phyloP scores from a whole-genome alignment of 2,797 vertebrate genomes.

The Rhinella marina region DNA sequence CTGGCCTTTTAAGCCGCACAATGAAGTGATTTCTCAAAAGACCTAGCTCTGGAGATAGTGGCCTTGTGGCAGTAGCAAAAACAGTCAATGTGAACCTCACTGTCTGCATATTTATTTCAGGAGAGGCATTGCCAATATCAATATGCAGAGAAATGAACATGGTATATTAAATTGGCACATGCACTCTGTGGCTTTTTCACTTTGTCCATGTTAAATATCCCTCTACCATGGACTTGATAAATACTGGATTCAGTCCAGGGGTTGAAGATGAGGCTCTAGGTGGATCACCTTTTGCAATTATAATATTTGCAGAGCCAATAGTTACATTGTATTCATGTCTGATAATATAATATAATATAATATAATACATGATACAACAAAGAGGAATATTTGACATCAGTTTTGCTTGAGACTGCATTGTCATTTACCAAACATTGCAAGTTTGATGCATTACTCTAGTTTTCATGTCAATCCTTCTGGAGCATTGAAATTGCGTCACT shows the following conservation, averaged over 20 bases:
- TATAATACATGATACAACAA: neutral
- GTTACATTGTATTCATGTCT: neutral
- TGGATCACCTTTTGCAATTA: conserved; percentile 1
- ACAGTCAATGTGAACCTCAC: conserved; percentile 48
- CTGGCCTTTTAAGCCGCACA: conserved; percentile 23
- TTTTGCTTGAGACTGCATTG: too few relatives aligned
- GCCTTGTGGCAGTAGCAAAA: neutral
- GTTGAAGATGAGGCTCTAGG: conserved; percentile 8
- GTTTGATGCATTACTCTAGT: too few relatives aligned
- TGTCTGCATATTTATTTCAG: conserved; percentile 37
- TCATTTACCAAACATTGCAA: too few relatives aligned
- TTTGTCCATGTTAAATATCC: conserved; percentile 48
- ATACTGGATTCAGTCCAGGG: neutral
- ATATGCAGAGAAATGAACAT: conserved; percentile 45
- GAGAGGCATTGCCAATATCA: conserved; percentile 56
- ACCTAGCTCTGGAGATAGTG: neutral
- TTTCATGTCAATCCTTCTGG: too few relatives aligned
- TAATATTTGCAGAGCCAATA: neutral
- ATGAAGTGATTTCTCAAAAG: conserved; percentile 55
- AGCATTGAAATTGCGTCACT: too few relatives aligned
- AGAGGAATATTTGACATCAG: too few relatives aligned
- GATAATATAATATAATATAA: neutral
- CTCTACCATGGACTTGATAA: conserved; percentile 3
- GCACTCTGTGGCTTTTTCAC: conserved; percentile 24
- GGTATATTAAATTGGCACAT: conserved; percentile 53